Percentiles rank a stretch among this genome's conserved stretches.
These are phyloP conservation scores for Carassius carassius DNA, from an alignment of 2,113 vertebrate genomes.

Conservation along the genomic window DNA sequence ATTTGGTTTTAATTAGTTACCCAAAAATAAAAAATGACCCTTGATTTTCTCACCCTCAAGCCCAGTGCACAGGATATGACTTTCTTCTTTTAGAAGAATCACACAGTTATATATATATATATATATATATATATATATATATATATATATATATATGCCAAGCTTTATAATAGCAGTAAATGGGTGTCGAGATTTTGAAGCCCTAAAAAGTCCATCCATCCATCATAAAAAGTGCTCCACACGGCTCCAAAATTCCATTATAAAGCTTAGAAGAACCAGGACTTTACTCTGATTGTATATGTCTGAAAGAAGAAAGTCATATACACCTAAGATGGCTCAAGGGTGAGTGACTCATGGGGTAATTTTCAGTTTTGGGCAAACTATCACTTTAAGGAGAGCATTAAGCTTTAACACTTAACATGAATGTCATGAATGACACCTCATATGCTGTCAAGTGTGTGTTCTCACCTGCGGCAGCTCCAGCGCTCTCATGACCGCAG, in stretches of 20 bases:
- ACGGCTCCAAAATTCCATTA: neutral
- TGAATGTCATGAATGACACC: neutral
- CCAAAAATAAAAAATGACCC: neutral
- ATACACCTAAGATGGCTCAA: neutral
- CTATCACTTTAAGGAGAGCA: neutral
- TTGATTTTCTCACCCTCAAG: no score
- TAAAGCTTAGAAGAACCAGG: neutral
- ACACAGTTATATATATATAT: no score
- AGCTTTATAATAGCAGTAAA: no score
- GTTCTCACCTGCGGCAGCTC: constrained; percentile 90
- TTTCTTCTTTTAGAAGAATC: no score
- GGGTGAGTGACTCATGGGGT: neutral
- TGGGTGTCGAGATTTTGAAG: no score
- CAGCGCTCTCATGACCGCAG: constrained; percentile 93
- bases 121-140: no score
- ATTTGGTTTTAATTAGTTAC: neutral
- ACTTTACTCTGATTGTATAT: neutral
- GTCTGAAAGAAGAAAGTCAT: neutral
- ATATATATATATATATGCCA: no score
- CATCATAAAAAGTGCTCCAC: neutral
- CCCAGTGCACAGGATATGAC: no score
- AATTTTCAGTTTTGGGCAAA: neutral
- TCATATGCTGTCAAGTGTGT: neutral
- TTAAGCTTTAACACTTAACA: neutral
- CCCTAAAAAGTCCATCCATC: neutral